Conservation (phyloP, 2,888 invertebrate genomes). For the Stenotaenia linearis region DNA sequence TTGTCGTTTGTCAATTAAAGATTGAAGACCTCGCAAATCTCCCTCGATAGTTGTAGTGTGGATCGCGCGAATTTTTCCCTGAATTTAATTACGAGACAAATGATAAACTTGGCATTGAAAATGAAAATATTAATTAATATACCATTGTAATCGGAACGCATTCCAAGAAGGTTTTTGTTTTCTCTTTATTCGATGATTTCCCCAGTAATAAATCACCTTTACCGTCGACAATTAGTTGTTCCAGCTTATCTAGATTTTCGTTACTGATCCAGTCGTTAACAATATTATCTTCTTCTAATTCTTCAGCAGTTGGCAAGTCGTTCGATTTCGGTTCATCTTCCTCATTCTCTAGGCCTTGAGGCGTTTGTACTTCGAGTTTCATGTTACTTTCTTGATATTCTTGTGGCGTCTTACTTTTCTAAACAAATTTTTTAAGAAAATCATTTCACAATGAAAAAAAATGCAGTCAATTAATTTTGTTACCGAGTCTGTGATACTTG, state of each 20-base stretch:
- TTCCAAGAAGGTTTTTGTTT: conserved; percentile 41
- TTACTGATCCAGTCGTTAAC: conserved; percentile 41
- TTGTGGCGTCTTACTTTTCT: conserved; percentile 73
- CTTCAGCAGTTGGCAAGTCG: conserved; percentile 34
- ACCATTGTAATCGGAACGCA: conserved; percentile 43
- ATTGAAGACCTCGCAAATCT: conserved; percentile 73
- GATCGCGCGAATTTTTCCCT: conserved; percentile 85
- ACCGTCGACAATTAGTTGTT: conserved; percentile 42
- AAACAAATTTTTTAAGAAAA: too few species aligned
- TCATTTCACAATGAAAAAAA: too few species aligned
- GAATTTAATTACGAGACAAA: conserved; percentile 38
- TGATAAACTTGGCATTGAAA: neutral
- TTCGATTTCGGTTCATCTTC: conserved; percentile 38
- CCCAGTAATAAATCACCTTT: conserved; percentile 41
- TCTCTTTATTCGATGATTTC: conserved; percentile 38
- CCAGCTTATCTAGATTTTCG: conserved; percentile 40
- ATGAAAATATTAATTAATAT: conserved; percentile 2
- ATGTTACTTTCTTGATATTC: conserved; percentile 57
- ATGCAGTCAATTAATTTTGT: too few species aligned
- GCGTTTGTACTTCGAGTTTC: conserved; percentile 52
- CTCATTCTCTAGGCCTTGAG: conserved; percentile 41
- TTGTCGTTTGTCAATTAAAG: conserved; percentile 70
- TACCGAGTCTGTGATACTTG: conserved; percentile 41
- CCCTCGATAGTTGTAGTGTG: conserved; percentile 81
- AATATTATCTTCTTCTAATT: conserved; percentile 17